phyloP scores from a whole-genome alignment of 2,888 invertebrate species.

The Osedax fenrisi region DNA sequence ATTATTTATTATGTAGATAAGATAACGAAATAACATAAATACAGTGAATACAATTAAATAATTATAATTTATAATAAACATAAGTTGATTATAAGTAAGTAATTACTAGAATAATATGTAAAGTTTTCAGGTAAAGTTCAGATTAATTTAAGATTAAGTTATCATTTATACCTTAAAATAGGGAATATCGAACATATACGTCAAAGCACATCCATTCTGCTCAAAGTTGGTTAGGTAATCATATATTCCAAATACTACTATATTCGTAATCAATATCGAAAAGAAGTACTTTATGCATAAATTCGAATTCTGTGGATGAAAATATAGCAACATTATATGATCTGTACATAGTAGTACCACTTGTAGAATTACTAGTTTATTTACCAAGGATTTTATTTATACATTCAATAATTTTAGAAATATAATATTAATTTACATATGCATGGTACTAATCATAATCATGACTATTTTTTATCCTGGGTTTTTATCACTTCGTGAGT shows the following conservation, averaged over 20 bases:
- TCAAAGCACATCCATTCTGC: background rate
- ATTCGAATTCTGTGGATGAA: background rate
- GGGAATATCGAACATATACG: background rate
- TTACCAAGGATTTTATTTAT: too few species aligned
- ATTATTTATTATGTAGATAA: background rate
- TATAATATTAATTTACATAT: too few species aligned
- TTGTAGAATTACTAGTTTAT: too few species aligned
- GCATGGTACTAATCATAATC: too few species aligned
- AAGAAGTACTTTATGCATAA: background rate
- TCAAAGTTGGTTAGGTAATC: background rate
- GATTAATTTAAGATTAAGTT: background rate
- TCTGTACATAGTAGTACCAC: too few species aligned
- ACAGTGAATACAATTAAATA: background rate
- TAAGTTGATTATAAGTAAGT: too few species aligned
- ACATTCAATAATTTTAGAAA: too few species aligned
- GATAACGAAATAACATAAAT: background rate
- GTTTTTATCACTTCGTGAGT: too few species aligned
- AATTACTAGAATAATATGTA: background rate
- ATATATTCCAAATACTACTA: background rate
- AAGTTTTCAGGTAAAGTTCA: background rate
- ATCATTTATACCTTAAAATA: background rate
- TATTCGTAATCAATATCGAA: background rate
- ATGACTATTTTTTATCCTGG: too few species aligned
- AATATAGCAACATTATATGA: too few species aligned
- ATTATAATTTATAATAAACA: too few species aligned